phyloP scores from a whole-genome alignment of 2,113 vertebrate species.

The Castor canadensis region DNA sequence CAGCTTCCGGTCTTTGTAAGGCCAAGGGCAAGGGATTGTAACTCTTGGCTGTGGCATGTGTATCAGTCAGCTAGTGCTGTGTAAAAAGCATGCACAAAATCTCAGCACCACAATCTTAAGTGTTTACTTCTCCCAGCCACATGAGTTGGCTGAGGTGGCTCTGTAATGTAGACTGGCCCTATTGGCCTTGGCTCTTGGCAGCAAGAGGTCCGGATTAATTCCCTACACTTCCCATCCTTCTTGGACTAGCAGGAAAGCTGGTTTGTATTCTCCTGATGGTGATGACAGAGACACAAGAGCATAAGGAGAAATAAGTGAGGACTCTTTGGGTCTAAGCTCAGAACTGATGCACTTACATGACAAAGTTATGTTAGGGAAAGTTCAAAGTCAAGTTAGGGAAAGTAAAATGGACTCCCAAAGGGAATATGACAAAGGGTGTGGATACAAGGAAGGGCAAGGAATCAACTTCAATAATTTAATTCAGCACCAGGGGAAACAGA shows the following conservation, averaged over 20 bases:
- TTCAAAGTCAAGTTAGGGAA: background rate
- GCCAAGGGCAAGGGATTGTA: too few relatives aligned
- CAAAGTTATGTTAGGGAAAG: too few relatives aligned
- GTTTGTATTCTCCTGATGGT: background rate
- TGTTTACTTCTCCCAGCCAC: background rate
- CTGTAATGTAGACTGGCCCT: background rate
- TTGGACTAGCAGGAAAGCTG: background rate
- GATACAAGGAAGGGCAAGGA: background rate
- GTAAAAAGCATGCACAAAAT: constrained; percentile 2
- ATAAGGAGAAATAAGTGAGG: background rate
- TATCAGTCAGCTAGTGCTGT: constrained; percentile 15
- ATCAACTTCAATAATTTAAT: background rate
- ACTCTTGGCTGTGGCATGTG: background rate
- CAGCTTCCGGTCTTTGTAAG: background rate
- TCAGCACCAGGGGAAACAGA: background rate
- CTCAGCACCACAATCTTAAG: background rate
- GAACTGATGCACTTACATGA: background rate
- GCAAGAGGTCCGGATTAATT: background rate
- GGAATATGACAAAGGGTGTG: background rate
- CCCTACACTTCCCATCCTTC: background rate
- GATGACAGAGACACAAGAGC: background rate
- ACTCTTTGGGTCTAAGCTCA: background rate
- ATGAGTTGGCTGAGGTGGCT: background rate
- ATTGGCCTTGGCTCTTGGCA: background rate
- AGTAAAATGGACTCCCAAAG: background rate